Conservation (phyloP, 2,113 vertebrate genomes). For the Dasyornis broadbenti region DNA sequence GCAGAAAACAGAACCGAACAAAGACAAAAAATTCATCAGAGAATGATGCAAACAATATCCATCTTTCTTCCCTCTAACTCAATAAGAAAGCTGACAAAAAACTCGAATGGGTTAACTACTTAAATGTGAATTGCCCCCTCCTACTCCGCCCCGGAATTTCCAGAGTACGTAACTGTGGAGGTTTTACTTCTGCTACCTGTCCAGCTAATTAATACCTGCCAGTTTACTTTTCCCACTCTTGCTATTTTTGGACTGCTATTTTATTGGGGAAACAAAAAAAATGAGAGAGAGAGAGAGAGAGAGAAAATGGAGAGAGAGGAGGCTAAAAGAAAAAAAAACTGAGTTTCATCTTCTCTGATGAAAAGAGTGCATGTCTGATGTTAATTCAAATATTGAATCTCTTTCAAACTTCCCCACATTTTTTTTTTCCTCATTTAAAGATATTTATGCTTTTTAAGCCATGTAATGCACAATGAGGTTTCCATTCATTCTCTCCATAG, state of each 20-base stretch:
- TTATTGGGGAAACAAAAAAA: not conserved
- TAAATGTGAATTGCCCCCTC: not conserved
- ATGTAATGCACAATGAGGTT: not conserved
- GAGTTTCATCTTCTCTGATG: not conserved
- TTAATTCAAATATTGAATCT: not conserved
- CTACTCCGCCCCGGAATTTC: not conserved
- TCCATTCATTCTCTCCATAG: not conserved
- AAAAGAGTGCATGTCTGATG: not conserved
- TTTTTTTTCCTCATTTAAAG: not conserved
- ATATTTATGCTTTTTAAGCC: not conserved
- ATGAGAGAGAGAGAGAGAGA: not conserved
- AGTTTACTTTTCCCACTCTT: slow-evolving; percentile 40
- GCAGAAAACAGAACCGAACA: not conserved
- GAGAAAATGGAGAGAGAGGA: not conserved
- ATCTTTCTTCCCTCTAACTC: not conserved
- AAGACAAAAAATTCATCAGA: not conserved
- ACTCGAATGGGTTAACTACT: not conserved
- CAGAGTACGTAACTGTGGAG: not conserved
- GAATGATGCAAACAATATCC: not conserved
- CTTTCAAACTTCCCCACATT: not conserved
- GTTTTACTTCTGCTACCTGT: not conserved
- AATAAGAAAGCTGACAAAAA: not conserved
- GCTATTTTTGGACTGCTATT: not conserved
- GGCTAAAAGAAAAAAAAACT: not conserved
- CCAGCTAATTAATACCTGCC: slow-evolving; percentile 57